These are phyloP conservation scores for Argyra leucocephala DNA, from an alignment of 2,888 invertebrate species.

Conservation along the genomic window DNA sequence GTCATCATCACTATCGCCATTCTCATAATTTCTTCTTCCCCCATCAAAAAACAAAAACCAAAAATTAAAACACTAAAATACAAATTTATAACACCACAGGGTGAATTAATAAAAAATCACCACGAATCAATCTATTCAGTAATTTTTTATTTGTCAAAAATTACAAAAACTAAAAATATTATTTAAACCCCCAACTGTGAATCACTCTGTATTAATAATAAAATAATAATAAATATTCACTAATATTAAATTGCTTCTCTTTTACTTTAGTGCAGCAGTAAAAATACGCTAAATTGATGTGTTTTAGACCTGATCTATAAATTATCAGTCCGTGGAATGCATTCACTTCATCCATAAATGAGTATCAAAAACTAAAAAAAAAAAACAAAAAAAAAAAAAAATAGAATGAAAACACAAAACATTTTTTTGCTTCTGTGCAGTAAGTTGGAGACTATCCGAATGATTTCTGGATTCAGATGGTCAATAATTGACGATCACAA, in stretches of 20 bases:
- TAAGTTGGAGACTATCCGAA: background rate
- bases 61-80: background rate
- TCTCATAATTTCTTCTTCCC: background rate
- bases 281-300: slow-evolving; percentile 4
- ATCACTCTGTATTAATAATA: background rate
- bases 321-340: slow-evolving; percentile 1
- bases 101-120: slow-evolving; percentile 1
- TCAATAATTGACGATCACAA: background rate
- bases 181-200: background rate
- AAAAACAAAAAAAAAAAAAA: no score
- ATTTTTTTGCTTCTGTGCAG: background rate
- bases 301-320: slow-evolving; percentile 1
- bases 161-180: background rate
- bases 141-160: background rate
- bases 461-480: background rate
- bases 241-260: background rate
- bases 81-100: slow-evolving; percentile 1
- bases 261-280: background rate
- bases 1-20: background rate
- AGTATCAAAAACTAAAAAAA: background rate
- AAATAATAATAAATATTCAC: background rate
- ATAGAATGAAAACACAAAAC: background rate
- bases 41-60: no score
- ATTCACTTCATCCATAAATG: background rate
- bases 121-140: background rate